These are phyloP conservation scores for Rynchops niger DNA, from an alignment of 2,113 vertebrate genomes.

Conservation along the genomic window DNA sequence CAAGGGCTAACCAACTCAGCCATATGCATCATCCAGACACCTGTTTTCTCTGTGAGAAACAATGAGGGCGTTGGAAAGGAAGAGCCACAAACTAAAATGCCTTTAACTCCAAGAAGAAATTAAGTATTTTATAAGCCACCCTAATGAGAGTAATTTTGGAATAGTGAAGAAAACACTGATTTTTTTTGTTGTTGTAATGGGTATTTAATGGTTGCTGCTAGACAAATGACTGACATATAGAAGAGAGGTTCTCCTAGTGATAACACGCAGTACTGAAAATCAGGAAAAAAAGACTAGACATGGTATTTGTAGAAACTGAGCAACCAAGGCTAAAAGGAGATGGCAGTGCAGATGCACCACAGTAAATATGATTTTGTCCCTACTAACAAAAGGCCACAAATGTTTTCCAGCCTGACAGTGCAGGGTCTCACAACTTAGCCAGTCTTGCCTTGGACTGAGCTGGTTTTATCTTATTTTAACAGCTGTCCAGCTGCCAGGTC, in stretches of 20 bases:
- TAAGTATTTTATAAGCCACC: background rate
- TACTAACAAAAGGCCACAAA: background rate
- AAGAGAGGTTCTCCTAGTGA: background rate
- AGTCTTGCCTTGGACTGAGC: background rate
- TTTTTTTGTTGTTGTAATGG: background rate
- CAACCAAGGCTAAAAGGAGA: background rate
- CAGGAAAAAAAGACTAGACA: background rate
- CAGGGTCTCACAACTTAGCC: background rate
- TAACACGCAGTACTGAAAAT: background rate
- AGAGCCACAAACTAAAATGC: background rate
- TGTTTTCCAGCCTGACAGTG: background rate
- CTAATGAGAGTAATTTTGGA: background rate
- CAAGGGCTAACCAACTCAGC: background rate
- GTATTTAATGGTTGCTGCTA: background rate
- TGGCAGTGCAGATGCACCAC: background rate
- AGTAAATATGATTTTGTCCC: background rate
- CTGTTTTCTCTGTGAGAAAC: background rate
- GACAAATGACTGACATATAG: background rate
- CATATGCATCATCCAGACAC: background rate
- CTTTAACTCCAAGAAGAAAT: background rate
- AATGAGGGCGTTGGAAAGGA: background rate
- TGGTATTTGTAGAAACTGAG: background rate
- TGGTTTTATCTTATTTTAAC: background rate
- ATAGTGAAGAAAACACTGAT: background rate
- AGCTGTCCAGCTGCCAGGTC: background rate